Base-by-base conservation (phyloP, 2,888 invertebrate genomes). In the Erebia epiphron region DNA sequence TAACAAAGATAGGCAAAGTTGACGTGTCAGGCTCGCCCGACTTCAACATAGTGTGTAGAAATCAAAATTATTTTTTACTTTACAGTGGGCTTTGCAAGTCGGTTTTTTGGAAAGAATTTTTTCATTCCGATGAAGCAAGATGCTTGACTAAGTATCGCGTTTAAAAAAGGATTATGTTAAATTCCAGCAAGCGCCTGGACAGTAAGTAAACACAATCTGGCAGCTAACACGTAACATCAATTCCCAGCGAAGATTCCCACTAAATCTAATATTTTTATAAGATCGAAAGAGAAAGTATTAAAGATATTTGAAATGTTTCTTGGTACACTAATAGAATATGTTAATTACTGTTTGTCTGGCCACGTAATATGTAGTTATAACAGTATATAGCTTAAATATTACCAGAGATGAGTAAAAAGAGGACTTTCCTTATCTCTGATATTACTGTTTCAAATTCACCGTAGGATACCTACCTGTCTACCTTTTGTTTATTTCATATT, bases 241-340 rank as follows among this genome's bases (percentile, higher is more conserved):
- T 57, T 41, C 60, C 43, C n/a, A 4, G 41, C 35, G 35, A 35
- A 35, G 5, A 35, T 43, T 43, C 9, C 2, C 11, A 43, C 43
- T 11, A 16, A 60, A 43, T 41, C 41, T 26, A 26, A 7, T 14
- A 13, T 26, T 60, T 61, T 41, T 54, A 2, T 26, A 67, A 58
- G 7, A 16, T 60, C 35, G 58, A 58, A 65, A 69, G 69, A 49
- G 69, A 69, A 69, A 69, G 69, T 69, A 21, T 52, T 58, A 41
- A 58, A 43, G 46, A 43, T 50, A 61, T 43, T 41, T 50, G 41
- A 16, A 67, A 60, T 49, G 9, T 50, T 60, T 41, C 35, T 61
- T 43, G 18, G 46, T 61, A 21, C 46, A 18, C 18, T 13, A 43
- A 16, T 60, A 60, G 60, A 58, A 35, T 61, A 61, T 46, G 61